Conservation (phyloP, 2,797 vertebrate species). For the Bovichtus variegatus region DNA sequence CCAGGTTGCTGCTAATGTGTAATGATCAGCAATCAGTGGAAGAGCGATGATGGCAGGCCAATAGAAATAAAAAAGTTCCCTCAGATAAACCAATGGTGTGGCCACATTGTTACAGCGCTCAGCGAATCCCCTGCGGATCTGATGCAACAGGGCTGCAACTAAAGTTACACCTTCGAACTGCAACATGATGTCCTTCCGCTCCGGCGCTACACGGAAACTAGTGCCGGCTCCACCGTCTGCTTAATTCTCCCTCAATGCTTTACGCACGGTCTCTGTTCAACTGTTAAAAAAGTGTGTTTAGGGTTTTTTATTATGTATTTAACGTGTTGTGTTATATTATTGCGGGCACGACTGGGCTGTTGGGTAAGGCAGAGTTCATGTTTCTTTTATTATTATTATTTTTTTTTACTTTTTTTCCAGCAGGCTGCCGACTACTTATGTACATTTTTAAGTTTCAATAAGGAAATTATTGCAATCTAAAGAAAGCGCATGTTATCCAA, state of each 20-base stretch:
- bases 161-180: constrained; percentile 82
- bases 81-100: constrained; percentile 74
- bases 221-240: constrained; percentile 56
- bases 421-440: too few relatives aligned
- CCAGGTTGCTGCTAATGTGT: constrained; percentile 46
- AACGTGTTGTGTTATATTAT: fast-evolving
- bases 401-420: too few relatives aligned
- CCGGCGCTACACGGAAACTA: constrained; percentile 74
- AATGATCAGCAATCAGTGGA: constrained; percentile 71
- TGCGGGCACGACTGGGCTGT: fast-evolving
- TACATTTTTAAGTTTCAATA: not conserved
- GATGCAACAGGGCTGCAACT: constrained; percentile 91
- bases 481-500: not conserved
- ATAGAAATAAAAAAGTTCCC: constrained; percentile 74
- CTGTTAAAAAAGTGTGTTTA: not conserved
- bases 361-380: not conserved
- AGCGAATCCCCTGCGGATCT: constrained; percentile 86
- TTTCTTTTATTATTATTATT: too few relatives aligned
- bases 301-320: not conserved
- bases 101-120: constrained; percentile 78
- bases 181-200: constrained; percentile 85
- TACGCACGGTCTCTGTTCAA: not conserved
- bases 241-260: not conserved
- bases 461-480: too few relatives aligned
- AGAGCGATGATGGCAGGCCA: constrained; percentile 71